Evolutionary conservation across 2,888 invertebrate species (phyloP).

Genomic region (Caenorhabditis sp.): DNA sequence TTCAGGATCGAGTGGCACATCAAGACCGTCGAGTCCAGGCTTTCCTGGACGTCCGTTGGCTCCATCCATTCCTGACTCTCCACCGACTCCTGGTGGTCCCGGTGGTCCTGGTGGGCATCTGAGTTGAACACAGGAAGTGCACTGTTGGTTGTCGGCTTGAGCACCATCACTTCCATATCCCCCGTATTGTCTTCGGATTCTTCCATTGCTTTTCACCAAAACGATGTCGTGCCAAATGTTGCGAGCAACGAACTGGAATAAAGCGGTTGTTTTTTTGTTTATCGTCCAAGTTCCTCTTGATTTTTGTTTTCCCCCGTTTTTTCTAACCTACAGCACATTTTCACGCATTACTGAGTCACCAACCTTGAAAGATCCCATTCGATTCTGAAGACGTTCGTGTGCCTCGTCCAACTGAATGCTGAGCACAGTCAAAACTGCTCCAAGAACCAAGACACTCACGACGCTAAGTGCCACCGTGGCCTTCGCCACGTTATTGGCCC

Average conservation of each 20-base stretch:
- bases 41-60: slow-evolving; percentile 77
- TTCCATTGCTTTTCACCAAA: slow-evolving; percentile 76
- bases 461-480: slow-evolving; percentile 75
- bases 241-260: slow-evolving; percentile 79
- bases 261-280: slow-evolving; percentile 36
- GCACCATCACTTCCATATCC: slow-evolving; percentile 59
- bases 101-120: slow-evolving; percentile 83
- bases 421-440: slow-evolving; percentile 75
- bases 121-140: slow-evolving; percentile 82
- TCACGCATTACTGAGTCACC: slow-evolving; percentile 46
- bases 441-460: slow-evolving; percentile 74
- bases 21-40: slow-evolving; percentile 82
- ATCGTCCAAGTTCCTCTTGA: neutral
- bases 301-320: slow-evolving; percentile 4
- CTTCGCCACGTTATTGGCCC: slow-evolving; percentile 53
- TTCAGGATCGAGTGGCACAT: slow-evolving; percentile 83
- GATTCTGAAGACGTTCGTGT: slow-evolving; percentile 75
- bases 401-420: slow-evolving; percentile 78
- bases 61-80: slow-evolving; percentile 78
- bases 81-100: slow-evolving; percentile 82
- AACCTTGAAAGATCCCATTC: slow-evolving; percentile 82
- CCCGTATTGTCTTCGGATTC: slow-evolving; percentile 77
- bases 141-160: slow-evolving; percentile 76
- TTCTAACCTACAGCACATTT: slow-evolving; percentile 3
- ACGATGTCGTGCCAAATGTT: slow-evolving; percentile 82